Evolutionary conservation across 2,888 invertebrate species (phyloP).

Genomic region (Zygogramma bicolorata): DNA sequence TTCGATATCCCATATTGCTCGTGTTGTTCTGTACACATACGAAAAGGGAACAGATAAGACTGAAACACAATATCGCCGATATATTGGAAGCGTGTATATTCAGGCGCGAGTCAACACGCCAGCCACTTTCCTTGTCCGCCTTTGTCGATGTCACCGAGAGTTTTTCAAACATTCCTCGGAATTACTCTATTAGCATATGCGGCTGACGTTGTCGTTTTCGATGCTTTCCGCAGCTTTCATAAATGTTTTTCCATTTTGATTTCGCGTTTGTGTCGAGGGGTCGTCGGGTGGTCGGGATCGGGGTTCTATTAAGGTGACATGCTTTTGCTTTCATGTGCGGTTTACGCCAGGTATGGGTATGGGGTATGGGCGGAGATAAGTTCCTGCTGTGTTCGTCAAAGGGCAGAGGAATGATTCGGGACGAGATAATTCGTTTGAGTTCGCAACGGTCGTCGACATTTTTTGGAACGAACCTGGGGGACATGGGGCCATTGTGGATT

Average conservation of each 20-base stretch:
- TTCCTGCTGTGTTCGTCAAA: conserved; percentile 8
- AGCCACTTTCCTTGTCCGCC: conserved; percentile 38
- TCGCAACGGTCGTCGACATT: not conserved
- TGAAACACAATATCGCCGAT: conserved; percentile 62
- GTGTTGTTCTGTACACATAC: conserved; percentile 17
- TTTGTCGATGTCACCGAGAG: conserved; percentile 24
- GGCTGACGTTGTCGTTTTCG: conserved; percentile 32
- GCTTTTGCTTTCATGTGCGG: conserved; percentile 37
- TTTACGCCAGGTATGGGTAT: conserved; percentile 19
- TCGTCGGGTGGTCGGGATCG: not conserved
- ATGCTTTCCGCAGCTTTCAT: conserved; percentile 22
- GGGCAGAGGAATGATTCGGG: not conserved
- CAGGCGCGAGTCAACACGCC: conserved; percentile 55
- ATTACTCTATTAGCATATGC: conserved; percentile 43
- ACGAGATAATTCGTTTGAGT: not conserved
- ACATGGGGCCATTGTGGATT: too few species aligned
- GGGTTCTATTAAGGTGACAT: conserved; percentile 35
- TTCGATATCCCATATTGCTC: not conserved
- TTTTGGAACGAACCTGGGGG: too few species aligned
- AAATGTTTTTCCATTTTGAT: conserved; percentile 40
- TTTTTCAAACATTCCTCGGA: conserved; percentile 28
- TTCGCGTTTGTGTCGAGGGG: conserved; percentile 23
- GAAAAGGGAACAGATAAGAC: conserved; percentile 52
- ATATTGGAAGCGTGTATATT: conserved; percentile 55
- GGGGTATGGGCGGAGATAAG: conserved; percentile 5